Evolutionary conservation across 2,113 vertebrate species (phyloP), one percentile per base, ranked within the genome.

Genomic region (Pituophis catenifer): DNA sequence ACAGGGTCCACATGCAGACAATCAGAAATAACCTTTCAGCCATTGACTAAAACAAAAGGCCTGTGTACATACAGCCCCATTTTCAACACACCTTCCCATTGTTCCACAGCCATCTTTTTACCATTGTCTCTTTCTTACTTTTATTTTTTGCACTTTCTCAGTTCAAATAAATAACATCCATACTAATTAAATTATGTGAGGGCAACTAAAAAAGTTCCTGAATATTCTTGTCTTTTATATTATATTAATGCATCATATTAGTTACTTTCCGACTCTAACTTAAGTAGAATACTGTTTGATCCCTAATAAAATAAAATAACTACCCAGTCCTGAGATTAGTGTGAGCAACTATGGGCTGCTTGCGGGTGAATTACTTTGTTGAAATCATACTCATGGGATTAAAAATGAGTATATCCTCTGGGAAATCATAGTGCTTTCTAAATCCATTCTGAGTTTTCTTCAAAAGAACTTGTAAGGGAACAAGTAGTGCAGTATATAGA

Each of bases 371-470:
- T 95, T 94, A 94, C 92, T 94, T 89, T 90, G 62, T 57, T 92
- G 94, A 54, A 95, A 90, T 94, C 26, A 33, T 91, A 89, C 94
- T 94, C 95, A 26, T 90, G 92, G 94, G 95, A 94, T 95, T 94
- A 94, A 58, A 94, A 86, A 93, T 0, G 0, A 91, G 90, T 90
- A 55, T 94, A 86, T 96, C 97, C 94, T 90, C 55, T 58, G 96
- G 96, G 97, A 98, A 98, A 98, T 97, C 86, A 97, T 91, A 86
- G 89, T 26, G 48, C 23, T 44, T 93, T 93, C 95, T 95, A 92
- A 94, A 95, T 96, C 93, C 91, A 95, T 95, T 96, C 94, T 95
- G 95, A 92, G 57, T 95, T 97, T 94, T 97, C 97, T 97, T 96
- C 94, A 94, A 93, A 97, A 96, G 94, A 94, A 88, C 92, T 92